Conservation (phyloP, 2,113 vertebrate genomes). For the Tinamus guttatus region DNA sequence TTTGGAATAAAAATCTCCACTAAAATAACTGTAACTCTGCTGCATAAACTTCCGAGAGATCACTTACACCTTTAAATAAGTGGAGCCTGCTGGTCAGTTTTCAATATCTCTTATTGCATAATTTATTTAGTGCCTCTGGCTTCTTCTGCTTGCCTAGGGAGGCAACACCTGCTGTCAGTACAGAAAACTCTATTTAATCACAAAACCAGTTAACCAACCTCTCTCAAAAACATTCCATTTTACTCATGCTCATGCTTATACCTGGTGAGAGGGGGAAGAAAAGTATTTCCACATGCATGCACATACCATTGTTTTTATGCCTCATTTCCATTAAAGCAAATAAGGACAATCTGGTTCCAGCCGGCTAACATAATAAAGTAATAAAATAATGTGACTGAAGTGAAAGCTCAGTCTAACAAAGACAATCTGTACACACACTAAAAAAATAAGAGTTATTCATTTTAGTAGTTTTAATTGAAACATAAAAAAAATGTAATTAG, state of each 20-base stretch:
- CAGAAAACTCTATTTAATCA: conserved; percentile 2
- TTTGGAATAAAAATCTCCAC: neutral
- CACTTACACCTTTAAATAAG: neutral
- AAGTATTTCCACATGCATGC: neutral
- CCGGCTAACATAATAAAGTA: neutral
- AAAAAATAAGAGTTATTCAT: neutral
- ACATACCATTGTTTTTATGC: neutral
- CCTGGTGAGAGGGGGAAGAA: neutral
- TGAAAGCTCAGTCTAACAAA: neutral
- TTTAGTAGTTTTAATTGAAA: neutral
- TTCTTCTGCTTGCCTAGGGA: neutral
- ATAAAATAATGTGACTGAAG: accelerated
- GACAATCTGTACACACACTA: neutral
- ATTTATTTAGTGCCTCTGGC: neutral
- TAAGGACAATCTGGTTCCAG: neutral
- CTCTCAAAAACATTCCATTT: neutral
- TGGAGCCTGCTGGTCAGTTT: neutral
- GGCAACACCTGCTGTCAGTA: neutral
- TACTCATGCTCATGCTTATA: neutral
- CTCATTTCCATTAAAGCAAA: neutral
- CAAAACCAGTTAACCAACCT: neutral
- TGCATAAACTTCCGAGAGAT: neutral
- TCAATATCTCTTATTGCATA: neutral
- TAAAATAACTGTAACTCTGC: neutral
- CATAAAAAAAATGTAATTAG: neutral